Evolutionary conservation across 2,888 invertebrate species (phyloP).

Genomic region (Acronicta psi): DNA sequence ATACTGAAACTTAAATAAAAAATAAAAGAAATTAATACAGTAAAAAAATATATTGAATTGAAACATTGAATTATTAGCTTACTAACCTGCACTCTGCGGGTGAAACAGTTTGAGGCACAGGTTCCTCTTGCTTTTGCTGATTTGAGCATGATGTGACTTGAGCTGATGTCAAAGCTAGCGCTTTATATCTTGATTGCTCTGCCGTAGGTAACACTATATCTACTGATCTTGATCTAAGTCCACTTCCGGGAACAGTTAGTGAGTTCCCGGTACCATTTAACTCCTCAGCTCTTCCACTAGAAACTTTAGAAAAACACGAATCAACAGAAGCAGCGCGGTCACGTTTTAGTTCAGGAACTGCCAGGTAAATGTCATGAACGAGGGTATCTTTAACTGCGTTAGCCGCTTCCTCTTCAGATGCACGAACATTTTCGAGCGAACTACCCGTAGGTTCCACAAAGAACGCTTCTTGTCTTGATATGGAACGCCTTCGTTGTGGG

Average conservation of each 20-base stretch:
- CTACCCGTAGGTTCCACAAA: constrained; percentile 93
- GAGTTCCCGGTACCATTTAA: constrained; percentile 90
- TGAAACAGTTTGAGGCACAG: constrained; percentile 59
- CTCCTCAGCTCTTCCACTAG: constrained; percentile 92
- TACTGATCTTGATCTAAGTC: constrained; percentile 94
- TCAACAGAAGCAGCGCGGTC: constrained; percentile 96
- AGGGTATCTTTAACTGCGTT: constrained; percentile 76
- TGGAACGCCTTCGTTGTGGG: constrained; percentile 91
- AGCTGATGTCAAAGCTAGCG: constrained; percentile 92
- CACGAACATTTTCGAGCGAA: constrained; percentile 92
- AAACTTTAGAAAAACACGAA: constrained; percentile 94
- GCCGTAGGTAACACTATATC: constrained; percentile 96
- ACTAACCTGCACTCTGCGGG: constrained; percentile 78
- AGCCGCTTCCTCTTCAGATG: constrained; percentile 80
- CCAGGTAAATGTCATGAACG: constrained; percentile 93
- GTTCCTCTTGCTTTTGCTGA: constrained; percentile 63
- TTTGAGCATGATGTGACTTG: constrained; percentile 69
- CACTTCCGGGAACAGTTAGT: constrained; percentile 92
- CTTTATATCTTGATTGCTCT: constrained; percentile 95
- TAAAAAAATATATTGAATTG: constrained; percentile 36
- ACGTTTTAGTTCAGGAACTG: constrained; percentile 94
- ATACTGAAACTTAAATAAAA: constrained; percentile 23
- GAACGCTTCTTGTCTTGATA: constrained; percentile 95
- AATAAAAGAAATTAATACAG: constrained; percentile 51
- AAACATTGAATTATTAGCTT: constrained; percentile 21